Conservation (phyloP, 2,888 invertebrate genomes). For the Cerastoderma edule region DNA sequence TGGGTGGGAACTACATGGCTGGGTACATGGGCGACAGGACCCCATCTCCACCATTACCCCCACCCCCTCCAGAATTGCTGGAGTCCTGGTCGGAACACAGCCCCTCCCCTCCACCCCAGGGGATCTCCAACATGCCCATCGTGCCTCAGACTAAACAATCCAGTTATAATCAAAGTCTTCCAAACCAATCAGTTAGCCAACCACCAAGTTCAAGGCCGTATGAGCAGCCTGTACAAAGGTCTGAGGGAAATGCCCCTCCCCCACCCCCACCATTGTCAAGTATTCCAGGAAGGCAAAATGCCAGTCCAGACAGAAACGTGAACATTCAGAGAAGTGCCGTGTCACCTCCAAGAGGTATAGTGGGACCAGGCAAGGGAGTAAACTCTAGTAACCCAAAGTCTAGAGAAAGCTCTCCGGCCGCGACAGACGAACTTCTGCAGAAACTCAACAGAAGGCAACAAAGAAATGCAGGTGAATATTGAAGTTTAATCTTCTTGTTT, state of each 20-base stretch:
- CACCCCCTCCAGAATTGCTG: slow-evolving; percentile 65
- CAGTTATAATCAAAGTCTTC: slow-evolving; percentile 27
- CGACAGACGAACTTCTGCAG: slow-evolving; percentile 42
- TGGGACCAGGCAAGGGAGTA: slow-evolving; percentile 23
- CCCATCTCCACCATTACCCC: slow-evolving; percentile 71
- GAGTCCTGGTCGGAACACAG: slow-evolving; percentile 2
- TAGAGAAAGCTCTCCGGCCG: slow-evolving; percentile 28
- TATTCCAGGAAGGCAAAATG: slow-evolving; percentile 43
- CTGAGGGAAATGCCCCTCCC: slow-evolving; percentile 35
- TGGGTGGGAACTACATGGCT: slow-evolving; percentile 59
- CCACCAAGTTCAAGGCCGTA: slow-evolving; percentile 4
- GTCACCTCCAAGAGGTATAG: slow-evolving; percentile 9
- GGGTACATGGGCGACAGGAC: slow-evolving; percentile 53
- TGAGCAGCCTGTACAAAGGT: slow-evolving; percentile 3
- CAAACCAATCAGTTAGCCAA: slow-evolving; percentile 4
- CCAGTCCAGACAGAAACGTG: slow-evolving; percentile 10
- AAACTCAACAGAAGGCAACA: slow-evolving; percentile 55
- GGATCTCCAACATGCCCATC: slow-evolving; percentile 8
- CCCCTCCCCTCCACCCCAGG: slow-evolving; percentile 1
- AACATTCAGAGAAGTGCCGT: slow-evolving; percentile 4
- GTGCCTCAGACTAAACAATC: slow-evolving; percentile 34
- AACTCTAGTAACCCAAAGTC: slow-evolving; percentile 18
- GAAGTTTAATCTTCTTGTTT: neutral
- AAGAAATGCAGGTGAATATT: slow-evolving; percentile 52
- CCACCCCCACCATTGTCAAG: slow-evolving; percentile 62